phyloP scores from a whole-genome alignment of 2,797 vertebrate species.

The Karalla daura region DNA sequence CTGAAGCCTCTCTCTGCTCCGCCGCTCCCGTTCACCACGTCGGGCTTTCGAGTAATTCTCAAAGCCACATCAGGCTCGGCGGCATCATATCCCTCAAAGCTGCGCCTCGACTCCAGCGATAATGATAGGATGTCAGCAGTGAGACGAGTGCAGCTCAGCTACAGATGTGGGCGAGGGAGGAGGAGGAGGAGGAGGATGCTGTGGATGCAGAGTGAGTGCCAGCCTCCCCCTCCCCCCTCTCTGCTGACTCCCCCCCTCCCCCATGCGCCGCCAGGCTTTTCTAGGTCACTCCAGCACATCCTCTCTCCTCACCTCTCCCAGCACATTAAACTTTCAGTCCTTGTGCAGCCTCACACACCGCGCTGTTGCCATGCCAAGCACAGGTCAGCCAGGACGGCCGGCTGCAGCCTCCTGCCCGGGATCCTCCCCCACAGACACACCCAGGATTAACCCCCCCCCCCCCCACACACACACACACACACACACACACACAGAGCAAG shows the following conservation, averaged over 20 bases:
- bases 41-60: slow-evolving; percentile 62
- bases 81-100: slow-evolving; percentile 48
- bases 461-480: neutral
- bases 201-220: slow-evolving; percentile 43
- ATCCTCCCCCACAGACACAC: neutral
- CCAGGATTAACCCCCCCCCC: slow-evolving; percentile 9
- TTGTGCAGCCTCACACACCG: slow-evolving; percentile 68
- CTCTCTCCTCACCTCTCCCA: slow-evolving; percentile 74
- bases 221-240: slow-evolving; percentile 36
- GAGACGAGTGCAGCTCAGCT: slow-evolving; percentile 28
- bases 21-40: slow-evolving; percentile 14
- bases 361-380: slow-evolving; percentile 75
- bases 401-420: slow-evolving; percentile 32
- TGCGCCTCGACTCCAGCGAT: slow-evolving; percentile 40
- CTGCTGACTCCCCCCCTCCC: slow-evolving; percentile 33
- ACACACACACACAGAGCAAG: neutral
- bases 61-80: slow-evolving; percentile 32
- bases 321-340: slow-evolving; percentile 84
- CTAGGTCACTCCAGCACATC: slow-evolving; percentile 81
- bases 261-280: slow-evolving; percentile 76
- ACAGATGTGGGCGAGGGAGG: slow-evolving; percentile 57
- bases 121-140: slow-evolving; percentile 44
- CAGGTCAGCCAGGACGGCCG: slow-evolving; percentile 73
- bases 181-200: slow-evolving; percentile 54
- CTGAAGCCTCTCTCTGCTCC: slow-evolving; percentile 19